phyloP scores from a whole-genome alignment of 1,140 invertebrate species.

The Macrotrachela quadricornifera region DNA sequence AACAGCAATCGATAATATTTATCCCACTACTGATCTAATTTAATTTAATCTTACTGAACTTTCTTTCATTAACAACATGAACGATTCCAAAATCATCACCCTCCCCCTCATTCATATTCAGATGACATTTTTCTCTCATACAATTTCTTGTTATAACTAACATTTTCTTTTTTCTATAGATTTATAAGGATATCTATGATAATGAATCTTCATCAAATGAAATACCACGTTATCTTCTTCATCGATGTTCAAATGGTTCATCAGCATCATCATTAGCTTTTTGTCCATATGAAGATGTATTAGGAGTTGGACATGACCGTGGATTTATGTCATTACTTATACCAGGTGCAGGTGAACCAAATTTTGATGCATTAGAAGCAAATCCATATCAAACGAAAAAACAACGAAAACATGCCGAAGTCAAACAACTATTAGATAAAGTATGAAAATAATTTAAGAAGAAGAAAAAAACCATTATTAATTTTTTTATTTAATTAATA shows the following conservation, averaged over 20 bases:
- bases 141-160: no score
- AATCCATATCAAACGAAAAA: slow-evolving; percentile 84
- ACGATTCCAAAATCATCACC: no score
- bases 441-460: not conserved
- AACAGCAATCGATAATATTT: no score
- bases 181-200: not conserved
- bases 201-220: no score
- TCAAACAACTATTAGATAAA: slow-evolving; percentile 75
- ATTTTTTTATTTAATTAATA: no score
- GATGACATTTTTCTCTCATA: no score
- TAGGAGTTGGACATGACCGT: slow-evolving; percentile 59
- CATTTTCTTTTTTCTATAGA: not conserved
- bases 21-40: no score
- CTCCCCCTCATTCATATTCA: no score
- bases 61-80: no score
- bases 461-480: no score
- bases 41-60: no score
- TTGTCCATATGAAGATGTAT: slow-evolving; percentile 88
- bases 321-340: slow-evolving; percentile 75
- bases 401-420: slow-evolving; percentile 75
- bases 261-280: slow-evolving; percentile 59
- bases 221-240: no score
- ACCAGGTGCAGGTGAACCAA: slow-evolving; percentile 68
- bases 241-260: slow-evolving; percentile 21
- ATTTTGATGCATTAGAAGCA: slow-evolving; percentile 79